Evolutionary conservation across 23 tunicate genomes (phyloP).

Genomic region (Ascidia mentula): DNA sequence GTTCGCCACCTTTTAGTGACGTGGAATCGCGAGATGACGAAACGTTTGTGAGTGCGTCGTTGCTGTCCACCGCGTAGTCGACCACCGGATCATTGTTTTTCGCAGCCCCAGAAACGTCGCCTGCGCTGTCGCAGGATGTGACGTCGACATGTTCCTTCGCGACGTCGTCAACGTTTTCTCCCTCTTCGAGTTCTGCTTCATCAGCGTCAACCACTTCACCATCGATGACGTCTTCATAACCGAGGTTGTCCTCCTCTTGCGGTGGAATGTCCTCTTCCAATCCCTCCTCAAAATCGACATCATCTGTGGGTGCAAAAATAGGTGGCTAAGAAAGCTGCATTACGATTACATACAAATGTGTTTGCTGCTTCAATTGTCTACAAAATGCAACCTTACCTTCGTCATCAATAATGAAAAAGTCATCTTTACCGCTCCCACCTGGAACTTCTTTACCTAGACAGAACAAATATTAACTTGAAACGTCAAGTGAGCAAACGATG

Average conservation of each 20-base stretch:
- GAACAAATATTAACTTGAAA: no score
- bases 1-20: background rate
- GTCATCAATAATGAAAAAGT: constrained; percentile 37
- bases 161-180: constrained; percentile 21
- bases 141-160: constrained; percentile 16
- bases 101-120: background rate
- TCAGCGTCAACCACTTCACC: constrained; percentile 21
- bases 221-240: constrained; percentile 11
- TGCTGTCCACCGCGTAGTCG: constrained; percentile 2
- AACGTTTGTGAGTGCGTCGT: background rate
- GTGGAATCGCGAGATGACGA: constrained; percentile 5
- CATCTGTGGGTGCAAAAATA: background rate
- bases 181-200: constrained; percentile 32
- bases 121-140: constrained; percentile 1
- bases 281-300: constrained; percentile 7
- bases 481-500: no score
- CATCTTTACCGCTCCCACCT: constrained; percentile 32
- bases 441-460: constrained; percentile 36
- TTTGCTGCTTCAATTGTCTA: background rate
- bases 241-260: background rate
- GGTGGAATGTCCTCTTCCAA: background rate
- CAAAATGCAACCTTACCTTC: constrained; percentile 30
- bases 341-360: background rate
- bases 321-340: background rate
- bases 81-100: background rate